Evolutionary conservation across 1,140 invertebrate species (phyloP).

Genomic region (Triops cancriformis): DNA sequence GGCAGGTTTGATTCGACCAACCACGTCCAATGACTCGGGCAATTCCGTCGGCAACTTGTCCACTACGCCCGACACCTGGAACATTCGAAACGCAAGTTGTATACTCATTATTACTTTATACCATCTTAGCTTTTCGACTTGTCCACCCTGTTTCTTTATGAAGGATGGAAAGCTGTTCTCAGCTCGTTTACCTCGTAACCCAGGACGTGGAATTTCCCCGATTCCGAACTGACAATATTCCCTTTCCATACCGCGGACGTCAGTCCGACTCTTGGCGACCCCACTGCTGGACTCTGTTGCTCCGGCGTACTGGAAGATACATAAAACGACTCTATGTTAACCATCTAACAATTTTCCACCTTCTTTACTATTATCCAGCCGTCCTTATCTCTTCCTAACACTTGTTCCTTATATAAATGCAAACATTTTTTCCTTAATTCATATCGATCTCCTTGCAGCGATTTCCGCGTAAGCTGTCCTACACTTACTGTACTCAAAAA

Average conservation of each 20-base stretch:
- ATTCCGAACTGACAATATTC: constrained; percentile 79
- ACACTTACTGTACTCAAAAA: no score
- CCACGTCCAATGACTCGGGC: constrained; percentile 42
- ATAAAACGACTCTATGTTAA: constrained; percentile 17
- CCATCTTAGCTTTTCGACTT: constrained; percentile 21
- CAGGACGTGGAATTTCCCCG: constrained; percentile 75
- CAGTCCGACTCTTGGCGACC: constrained; percentile 33
- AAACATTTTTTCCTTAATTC: no score
- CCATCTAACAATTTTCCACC: constrained; percentile 24
- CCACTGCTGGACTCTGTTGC: neutral
- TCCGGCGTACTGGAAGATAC: constrained; percentile 41
- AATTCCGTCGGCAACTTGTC: constrained; percentile 17
- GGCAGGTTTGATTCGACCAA: constrained; percentile 79
- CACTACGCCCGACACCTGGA: neutral
- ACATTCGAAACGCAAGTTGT: neutral
- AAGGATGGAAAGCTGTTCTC: constrained; percentile 30
- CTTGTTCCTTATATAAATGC: no score
- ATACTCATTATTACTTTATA: constrained; percentile 16
- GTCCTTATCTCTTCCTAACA: no score
- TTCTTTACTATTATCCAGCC: constrained; percentile 25
- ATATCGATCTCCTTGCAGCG: no score
- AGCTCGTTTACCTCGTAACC: constrained; percentile 58
- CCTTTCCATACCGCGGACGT: constrained; percentile 65
- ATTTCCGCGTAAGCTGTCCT: no score
- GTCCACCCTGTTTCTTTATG: neutral